phyloP scores from a whole-genome alignment of 2,797 vertebrate genomes.

The Molothrus ater region DNA sequence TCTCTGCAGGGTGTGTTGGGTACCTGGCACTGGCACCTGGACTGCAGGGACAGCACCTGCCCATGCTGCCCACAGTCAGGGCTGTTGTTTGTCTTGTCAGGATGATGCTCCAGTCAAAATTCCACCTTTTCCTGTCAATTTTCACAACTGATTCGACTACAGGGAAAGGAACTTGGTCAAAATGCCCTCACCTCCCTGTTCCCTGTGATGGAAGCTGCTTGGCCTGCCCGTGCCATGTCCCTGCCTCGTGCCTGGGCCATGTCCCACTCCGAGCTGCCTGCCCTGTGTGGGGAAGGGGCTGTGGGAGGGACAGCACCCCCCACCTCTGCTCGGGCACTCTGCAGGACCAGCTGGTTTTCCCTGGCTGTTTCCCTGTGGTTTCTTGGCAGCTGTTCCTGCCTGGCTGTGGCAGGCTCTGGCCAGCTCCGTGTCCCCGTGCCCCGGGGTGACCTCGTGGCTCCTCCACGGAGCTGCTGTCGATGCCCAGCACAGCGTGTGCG shows the following conservation, averaged over 20 bases:
- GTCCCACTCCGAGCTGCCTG: fast-evolving
- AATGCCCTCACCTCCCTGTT: fast-evolving
- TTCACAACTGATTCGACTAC: fast-evolving
- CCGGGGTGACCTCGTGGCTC: neutral
- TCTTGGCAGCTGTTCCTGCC: neutral
- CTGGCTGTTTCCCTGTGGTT: fast-evolving
- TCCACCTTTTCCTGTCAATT: neutral
- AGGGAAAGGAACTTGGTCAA: neutral
- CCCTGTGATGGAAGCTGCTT: neutral
- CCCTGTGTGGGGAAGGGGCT: neutral
- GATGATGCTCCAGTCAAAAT: neutral
- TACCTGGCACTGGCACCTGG: neutral
- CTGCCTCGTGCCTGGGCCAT: fast-evolving
- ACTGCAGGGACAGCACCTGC: no score
- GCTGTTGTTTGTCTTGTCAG: neutral
- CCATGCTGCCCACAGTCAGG: fast-evolving
- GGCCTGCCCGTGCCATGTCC: neutral
- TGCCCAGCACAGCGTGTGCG: neutral
- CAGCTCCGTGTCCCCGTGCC: neutral
- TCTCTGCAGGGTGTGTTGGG: neutral
- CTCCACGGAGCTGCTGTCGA: neutral
- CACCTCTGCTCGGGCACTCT: fast-evolving
- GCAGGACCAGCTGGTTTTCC: no score
- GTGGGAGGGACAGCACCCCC: fast-evolving
- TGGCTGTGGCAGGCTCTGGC: neutral